Conservation (phyloP, 2,888 invertebrate species). For the Apoda limacodes region DNA sequence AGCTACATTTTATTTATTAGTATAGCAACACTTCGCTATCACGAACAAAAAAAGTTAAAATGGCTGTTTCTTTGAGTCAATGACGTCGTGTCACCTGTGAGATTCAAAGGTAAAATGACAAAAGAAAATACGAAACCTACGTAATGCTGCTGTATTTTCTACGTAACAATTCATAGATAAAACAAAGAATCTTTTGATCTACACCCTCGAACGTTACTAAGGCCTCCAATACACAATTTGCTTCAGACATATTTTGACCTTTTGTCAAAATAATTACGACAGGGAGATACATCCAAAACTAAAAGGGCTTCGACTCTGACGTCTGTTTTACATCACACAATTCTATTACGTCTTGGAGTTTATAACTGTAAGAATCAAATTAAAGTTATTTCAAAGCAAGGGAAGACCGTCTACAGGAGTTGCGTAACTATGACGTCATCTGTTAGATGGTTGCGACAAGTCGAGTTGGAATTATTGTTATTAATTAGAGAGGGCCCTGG, state of each 20-base stretch:
- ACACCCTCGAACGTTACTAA: conserved; percentile 37
- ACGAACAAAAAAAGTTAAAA: no score
- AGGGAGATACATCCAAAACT: no score
- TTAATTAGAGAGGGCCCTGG: conserved; percentile 62
- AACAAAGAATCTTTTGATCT: conserved; percentile 54
- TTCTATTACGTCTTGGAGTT: conserved; percentile 12
- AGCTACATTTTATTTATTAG: no score
- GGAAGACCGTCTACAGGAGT: conserved; percentile 28
- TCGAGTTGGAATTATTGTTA: conserved; percentile 59
- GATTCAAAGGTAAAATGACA: conserved; percentile 11
- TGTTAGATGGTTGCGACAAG: conserved; percentile 42
- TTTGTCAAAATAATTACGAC: conserved; percentile 43
- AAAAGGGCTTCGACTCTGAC: no score
- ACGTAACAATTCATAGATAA: conserved; percentile 34
- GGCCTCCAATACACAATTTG: conserved; percentile 37
- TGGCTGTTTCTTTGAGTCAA: no score
- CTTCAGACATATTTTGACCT: conserved; percentile 41
- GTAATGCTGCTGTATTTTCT: conserved; percentile 10
- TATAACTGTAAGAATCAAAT: conserved; percentile 27
- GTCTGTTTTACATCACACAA: no score
- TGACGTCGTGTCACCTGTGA: conserved; percentile 12
- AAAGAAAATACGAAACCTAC: conserved; percentile 19
- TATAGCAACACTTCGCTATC: no score
- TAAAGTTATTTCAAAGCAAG: conserved; percentile 32
- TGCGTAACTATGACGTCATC: conserved; percentile 44